phyloP scores from a whole-genome alignment of 2,113 vertebrate species.

The Hipposideros armiger region DNA sequence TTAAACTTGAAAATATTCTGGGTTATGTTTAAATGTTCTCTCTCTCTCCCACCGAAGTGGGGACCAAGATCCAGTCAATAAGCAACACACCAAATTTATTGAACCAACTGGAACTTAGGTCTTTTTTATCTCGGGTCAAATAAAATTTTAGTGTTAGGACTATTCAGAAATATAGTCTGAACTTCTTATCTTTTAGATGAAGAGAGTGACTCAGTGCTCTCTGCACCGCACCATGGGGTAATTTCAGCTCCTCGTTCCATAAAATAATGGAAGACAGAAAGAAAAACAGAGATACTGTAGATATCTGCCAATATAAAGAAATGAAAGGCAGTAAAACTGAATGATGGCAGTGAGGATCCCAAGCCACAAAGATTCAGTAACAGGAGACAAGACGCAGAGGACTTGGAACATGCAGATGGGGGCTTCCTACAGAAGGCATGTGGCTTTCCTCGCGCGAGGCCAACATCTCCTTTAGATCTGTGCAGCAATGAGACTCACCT shows the following conservation, averaged over 20 bases:
- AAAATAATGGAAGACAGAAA: neutral
- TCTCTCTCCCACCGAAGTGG: neutral
- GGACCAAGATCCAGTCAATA: neutral
- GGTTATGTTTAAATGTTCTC: neutral
- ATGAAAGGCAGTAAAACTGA: neutral
- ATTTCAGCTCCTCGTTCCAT: constrained; percentile 26
- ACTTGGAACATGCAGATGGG: neutral
- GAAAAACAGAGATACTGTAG: neutral
- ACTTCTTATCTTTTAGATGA: constrained; percentile 29
- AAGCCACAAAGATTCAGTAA: neutral
- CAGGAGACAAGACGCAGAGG: neutral
- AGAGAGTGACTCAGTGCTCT: neutral
- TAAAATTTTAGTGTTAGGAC: neutral
- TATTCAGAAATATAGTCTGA: neutral
- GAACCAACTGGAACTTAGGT: neutral
- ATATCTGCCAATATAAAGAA: neutral
- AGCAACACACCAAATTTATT: neutral
- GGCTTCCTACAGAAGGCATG: neutral
- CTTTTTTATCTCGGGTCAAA: neutral
- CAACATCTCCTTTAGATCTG: constrained; percentile 4
- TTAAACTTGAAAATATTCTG: neutral
- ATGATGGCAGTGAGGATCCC: neutral
- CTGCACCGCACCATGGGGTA: neutral
- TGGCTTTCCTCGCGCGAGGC: neutral
- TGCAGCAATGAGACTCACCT: constrained; percentile 89